These are phyloP conservation scores for Malacosoma neustria DNA, from an alignment of 2,888 invertebrate species.

Conservation along the genomic window DNA sequence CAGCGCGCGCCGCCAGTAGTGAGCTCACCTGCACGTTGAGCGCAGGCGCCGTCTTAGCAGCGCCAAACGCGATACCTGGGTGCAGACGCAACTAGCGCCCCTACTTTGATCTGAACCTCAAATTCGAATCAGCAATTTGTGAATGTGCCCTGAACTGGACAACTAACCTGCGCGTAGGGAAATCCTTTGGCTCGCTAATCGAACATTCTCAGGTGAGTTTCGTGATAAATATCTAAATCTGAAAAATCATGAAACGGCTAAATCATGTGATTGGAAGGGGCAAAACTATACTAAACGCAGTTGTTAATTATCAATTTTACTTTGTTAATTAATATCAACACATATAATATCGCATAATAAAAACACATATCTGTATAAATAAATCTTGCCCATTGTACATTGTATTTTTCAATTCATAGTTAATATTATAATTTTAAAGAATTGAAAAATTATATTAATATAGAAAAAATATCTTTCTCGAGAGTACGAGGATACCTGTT, in stretches of 20 bases:
- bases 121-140: constrained; percentile 42
- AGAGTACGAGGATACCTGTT: too few relatives aligned
- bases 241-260: constrained; percentile 21
- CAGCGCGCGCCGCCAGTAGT: constrained; percentile 64
- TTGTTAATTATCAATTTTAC: background rate
- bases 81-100: constrained; percentile 33
- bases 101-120: constrained; percentile 27
- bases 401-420: too few relatives aligned
- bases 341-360: background rate
- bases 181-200: constrained; percentile 24
- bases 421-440: too few relatives aligned
- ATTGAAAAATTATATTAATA: too few relatives aligned
- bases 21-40: constrained; percentile 41
- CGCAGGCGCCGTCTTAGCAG: constrained; percentile 39
- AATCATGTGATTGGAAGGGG: constrained; percentile 43
- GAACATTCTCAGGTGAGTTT: constrained; percentile 42
- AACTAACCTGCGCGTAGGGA: constrained; percentile 27
- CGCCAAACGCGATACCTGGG: constrained; percentile 25
- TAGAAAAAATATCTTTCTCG: too few relatives aligned
- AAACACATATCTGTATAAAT: background rate
- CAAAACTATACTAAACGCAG: background rate
- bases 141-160: constrained; percentile 49
- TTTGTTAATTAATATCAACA: background rate
- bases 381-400: too few relatives aligned
- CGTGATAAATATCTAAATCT: constrained; percentile 15